Percentiles rank a stretch among this genome's conserved stretches.
phyloP scores from a whole-genome alignment of 2,797 vertebrate genomes.

The Platalea minor region DNA sequence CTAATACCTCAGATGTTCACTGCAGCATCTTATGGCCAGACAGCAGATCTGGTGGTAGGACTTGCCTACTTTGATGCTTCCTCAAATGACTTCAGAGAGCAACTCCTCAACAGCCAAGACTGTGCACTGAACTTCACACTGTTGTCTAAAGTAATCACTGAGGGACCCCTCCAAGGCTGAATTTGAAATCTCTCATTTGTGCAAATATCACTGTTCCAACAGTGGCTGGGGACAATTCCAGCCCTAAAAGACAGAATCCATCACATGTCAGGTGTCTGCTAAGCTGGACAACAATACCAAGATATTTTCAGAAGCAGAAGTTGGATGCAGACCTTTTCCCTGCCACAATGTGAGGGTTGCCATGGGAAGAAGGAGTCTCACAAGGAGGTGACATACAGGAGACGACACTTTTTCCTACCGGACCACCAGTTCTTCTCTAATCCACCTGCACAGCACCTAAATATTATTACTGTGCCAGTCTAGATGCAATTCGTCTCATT shows the following conservation, averaged over 20 bases:
- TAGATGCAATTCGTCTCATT: neutral
- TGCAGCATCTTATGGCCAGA: neutral
- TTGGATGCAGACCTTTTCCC: neutral
- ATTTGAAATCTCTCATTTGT: neutral
- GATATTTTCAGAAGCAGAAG: neutral
- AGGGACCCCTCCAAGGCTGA: neutral
- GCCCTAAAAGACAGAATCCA: neutral
- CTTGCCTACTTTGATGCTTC: neutral
- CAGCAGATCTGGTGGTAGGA: neutral
- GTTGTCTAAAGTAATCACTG: neutral
- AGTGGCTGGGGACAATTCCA: neutral
- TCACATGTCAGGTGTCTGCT: neutral
- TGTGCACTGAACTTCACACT: neutral
- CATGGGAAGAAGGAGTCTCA: neutral
- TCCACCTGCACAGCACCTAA: neutral
- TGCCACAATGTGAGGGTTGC: rapidly evolving
- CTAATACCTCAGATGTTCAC: neutral
- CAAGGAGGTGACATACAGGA: neutral
- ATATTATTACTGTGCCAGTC: neutral
- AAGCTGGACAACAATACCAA: neutral
- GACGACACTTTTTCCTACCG: neutral
- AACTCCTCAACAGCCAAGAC: neutral
- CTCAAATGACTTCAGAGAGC: neutral
- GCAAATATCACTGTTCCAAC: neutral
- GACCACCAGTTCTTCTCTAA: neutral